Evolutionary conservation across 2,888 invertebrate genomes (phyloP).

Genomic region (Flexamia atlantica): DNA sequence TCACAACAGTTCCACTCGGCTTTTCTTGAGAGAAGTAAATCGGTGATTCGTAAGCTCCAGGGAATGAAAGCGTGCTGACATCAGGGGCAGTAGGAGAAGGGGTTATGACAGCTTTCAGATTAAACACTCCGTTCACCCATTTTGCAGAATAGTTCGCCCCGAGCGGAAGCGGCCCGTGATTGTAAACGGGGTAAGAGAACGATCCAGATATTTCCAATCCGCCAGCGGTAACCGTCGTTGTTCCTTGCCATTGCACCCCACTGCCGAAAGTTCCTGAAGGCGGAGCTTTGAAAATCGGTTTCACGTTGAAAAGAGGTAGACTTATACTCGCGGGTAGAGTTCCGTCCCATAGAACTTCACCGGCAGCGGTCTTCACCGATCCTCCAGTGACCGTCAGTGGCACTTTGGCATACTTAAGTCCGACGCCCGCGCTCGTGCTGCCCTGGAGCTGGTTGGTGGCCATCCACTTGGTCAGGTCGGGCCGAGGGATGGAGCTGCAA

Average conservation of each 20-base stretch:
- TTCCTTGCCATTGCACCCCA: constrained; percentile 58
- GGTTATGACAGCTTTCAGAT: constrained; percentile 18
- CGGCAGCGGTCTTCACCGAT: constrained; percentile 48
- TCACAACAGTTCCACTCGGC: constrained; percentile 2
- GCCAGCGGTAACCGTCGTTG: constrained; percentile 15
- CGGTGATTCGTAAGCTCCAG: constrained; percentile 60
- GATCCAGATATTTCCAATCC: constrained; percentile 53
- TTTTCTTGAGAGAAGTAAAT: constrained; percentile 50
- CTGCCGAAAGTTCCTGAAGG: constrained; percentile 2
- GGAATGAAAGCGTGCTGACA: constrained; percentile 15
- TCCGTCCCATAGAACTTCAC: constrained; percentile 62
- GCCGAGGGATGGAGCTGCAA: constrained; percentile 78
- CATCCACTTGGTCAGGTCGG: constrained; percentile 64
- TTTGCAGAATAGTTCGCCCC: constrained; percentile 37
- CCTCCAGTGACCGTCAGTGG: constrained; percentile 59
- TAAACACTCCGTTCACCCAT: constrained; percentile 58
- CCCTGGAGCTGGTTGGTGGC: not conserved
- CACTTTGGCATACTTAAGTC: constrained; percentile 10
- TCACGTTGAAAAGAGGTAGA: constrained; percentile 39
- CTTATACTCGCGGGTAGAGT: constrained; percentile 55
- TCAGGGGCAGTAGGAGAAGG: constrained; percentile 21
- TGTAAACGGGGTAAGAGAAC: constrained; percentile 50
- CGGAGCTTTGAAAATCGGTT: not conserved
- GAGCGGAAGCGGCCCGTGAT: constrained; percentile 35
- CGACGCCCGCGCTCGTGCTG: not conserved